phyloP scores from a whole-genome alignment of 2,888 invertebrate genomes.

The Muschampia plurimacula region DNA sequence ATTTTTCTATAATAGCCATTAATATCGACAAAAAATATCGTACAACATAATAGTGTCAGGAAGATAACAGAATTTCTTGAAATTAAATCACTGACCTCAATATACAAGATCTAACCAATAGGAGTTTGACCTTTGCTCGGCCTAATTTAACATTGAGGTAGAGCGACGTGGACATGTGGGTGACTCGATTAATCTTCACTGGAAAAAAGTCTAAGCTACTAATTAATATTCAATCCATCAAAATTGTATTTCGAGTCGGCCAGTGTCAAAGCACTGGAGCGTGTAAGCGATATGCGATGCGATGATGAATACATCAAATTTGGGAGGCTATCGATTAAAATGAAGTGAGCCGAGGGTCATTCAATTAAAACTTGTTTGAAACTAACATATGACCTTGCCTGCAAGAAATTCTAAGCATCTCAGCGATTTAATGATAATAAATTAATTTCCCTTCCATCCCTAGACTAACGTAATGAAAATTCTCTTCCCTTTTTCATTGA shows the following conservation, averaged over 20 bases:
- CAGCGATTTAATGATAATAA: slow-evolving; percentile 10
- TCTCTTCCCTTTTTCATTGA: background rate
- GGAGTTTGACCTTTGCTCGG: background rate
- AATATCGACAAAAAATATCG: too few species aligned
- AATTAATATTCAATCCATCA: slow-evolving; percentile 37
- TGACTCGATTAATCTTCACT: slow-evolving; percentile 28
- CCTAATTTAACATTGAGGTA: slow-evolving; percentile 29
- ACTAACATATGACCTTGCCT: slow-evolving; percentile 4
- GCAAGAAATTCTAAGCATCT: slow-evolving; percentile 15
- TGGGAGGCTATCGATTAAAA: slow-evolving; percentile 28
- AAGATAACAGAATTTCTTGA: too few species aligned
- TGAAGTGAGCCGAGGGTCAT: slow-evolving; percentile 10
- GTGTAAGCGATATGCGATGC: slow-evolving; percentile 35
- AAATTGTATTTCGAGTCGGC: slow-evolving; percentile 30
- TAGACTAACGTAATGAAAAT: background rate
- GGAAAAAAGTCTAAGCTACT: slow-evolving; percentile 34
- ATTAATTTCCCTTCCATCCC: slow-evolving; percentile 14
- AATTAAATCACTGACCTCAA: too few species aligned
- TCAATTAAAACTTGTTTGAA: slow-evolving; percentile 15
- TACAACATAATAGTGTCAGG: too few species aligned
- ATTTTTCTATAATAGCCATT: background rate
- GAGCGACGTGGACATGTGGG: slow-evolving; percentile 29
- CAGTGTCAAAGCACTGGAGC: slow-evolving; percentile 25
- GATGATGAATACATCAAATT: slow-evolving; percentile 34
- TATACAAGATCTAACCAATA: background rate